Conservation (phyloP, 2,888 invertebrate species). For the Elmis aenea region DNA sequence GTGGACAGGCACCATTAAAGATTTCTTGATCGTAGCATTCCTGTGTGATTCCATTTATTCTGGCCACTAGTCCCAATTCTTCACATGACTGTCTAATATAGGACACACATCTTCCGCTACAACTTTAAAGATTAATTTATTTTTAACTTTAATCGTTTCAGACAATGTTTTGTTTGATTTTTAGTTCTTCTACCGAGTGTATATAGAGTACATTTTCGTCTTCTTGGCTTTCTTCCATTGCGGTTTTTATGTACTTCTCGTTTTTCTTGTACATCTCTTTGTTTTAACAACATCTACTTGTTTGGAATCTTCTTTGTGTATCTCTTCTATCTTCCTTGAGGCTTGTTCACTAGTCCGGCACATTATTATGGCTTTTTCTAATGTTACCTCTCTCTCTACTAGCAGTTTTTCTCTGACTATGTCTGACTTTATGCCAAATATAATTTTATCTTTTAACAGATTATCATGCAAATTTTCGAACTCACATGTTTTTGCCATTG, state of each 20-base stretch:
- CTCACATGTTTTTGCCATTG: slow-evolving; percentile 14
- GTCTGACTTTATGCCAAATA: slow-evolving; percentile 15
- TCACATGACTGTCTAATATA: slow-evolving; percentile 5
- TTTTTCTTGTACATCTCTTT: too few species aligned
- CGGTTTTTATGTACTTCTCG: too few species aligned
- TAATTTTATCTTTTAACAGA: slow-evolving; percentile 18
- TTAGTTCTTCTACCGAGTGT: neutral
- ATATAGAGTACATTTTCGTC: slow-evolving; percentile 3
- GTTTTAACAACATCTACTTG: too few species aligned
- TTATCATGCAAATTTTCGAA: slow-evolving; percentile 16
- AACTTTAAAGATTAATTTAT: slow-evolving; percentile 6
- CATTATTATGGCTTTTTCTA: slow-evolving; percentile 4
- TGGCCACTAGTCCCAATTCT: slow-evolving; percentile 1
- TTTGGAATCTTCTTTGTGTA: too few species aligned
- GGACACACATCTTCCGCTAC: slow-evolving; percentile 4
- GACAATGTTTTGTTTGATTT: slow-evolving; percentile 2
- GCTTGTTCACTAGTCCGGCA: too few species aligned
- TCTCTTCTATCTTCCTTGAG: too few species aligned
- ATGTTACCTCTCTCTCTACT: slow-evolving; percentile 8
- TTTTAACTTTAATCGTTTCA: slow-evolving; percentile 4
- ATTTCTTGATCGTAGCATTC: too few species aligned
- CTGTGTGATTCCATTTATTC: slow-evolving; percentile 1
- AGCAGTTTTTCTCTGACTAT: slow-evolving; percentile 11
- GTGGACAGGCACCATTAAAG: too few species aligned
- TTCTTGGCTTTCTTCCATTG: neutral